phyloP scores from a whole-genome alignment of 2,888 invertebrate species.

The Macroteleia sp. region DNA sequence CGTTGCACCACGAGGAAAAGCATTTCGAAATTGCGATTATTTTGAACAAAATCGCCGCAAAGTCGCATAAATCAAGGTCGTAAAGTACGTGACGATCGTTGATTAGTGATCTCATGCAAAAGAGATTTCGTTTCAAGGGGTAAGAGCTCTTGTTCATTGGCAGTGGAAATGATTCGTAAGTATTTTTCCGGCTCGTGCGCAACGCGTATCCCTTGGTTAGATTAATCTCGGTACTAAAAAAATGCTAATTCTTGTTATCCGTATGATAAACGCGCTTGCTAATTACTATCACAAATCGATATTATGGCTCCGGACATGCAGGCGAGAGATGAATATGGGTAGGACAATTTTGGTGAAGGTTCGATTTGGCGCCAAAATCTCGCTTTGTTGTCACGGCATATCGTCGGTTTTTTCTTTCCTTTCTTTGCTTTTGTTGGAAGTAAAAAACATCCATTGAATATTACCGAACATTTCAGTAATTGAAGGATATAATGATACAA shows the following conservation, averaged over 20 bases:
- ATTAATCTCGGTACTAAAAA: conserved; percentile 40
- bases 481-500: too few relatives aligned
- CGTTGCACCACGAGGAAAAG: conserved; percentile 32
- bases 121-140: too few relatives aligned
- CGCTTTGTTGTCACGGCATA: conserved; percentile 52
- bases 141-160: conserved; percentile 32
- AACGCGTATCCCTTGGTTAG: conserved; percentile 1
- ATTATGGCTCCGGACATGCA: conserved; percentile 65
- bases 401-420: conserved; percentile 30
- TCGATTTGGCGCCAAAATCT: conserved; percentile 30
- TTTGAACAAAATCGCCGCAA: too few relatives aligned
- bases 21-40: background rate
- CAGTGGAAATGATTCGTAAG: conserved; percentile 33
- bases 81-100: too few relatives aligned
- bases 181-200: background rate
- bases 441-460: too few relatives aligned
- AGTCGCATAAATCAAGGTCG: background rate
- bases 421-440: too few relatives aligned
- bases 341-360: conserved; percentile 14
- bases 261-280: conserved; percentile 57
- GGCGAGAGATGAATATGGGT: conserved; percentile 49
- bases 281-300: conserved; percentile 68
- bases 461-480: too few relatives aligned
- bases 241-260: conserved; percentile 52
- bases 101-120: too few relatives aligned